phyloP scores from a whole-genome alignment of 2,113 vertebrate species.

The Lethenteron reissneri region DNA sequence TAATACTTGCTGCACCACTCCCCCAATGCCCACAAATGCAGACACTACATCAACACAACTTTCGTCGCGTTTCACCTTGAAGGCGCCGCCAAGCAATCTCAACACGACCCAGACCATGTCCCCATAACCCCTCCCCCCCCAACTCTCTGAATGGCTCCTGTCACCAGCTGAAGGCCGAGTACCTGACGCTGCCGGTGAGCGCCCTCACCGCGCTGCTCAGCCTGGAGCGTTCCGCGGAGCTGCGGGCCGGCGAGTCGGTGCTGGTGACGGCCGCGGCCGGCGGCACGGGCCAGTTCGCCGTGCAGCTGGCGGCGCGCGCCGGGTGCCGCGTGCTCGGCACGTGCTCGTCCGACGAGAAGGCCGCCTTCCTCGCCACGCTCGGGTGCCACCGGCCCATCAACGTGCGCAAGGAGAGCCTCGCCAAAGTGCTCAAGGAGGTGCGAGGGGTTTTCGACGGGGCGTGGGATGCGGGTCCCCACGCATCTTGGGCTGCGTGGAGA shows the following conservation, averaged over 20 bases:
- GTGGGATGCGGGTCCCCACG: too few species aligned
- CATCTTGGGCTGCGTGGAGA: too few species aligned
- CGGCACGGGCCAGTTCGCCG: conserved; percentile 64
- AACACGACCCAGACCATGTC: too few species aligned
- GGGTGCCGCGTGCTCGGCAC: conserved; percentile 69
- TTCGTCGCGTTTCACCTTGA: too few species aligned
- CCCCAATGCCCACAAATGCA: too few species aligned
- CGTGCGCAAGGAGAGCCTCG: conserved; percentile 39
- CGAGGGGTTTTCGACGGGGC: too few species aligned
- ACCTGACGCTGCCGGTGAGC: conserved; percentile 48
- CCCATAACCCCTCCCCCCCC: too few species aligned
- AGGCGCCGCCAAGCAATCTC: too few species aligned
- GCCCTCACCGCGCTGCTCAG: conserved; percentile 56
- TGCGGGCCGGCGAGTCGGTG: conserved; percentile 43
- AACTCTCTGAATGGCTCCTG: too few species aligned
- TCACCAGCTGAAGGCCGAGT: conserved; percentile 28
- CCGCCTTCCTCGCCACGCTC: conserved; percentile 49
- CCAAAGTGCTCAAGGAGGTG: conserved; percentile 23
- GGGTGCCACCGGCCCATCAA: conserved; percentile 60
- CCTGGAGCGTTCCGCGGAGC: conserved; percentile 42
- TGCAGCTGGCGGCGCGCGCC: conserved; percentile 57
- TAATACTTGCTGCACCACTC: too few species aligned
- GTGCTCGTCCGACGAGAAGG: conserved; percentile 55
- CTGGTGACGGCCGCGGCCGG: conserved; percentile 62
- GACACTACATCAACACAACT: too few species aligned